These are phyloP conservation scores for Aelia acuminata DNA, from an alignment of 2,888 invertebrate genomes.

Conservation along the genomic window DNA sequence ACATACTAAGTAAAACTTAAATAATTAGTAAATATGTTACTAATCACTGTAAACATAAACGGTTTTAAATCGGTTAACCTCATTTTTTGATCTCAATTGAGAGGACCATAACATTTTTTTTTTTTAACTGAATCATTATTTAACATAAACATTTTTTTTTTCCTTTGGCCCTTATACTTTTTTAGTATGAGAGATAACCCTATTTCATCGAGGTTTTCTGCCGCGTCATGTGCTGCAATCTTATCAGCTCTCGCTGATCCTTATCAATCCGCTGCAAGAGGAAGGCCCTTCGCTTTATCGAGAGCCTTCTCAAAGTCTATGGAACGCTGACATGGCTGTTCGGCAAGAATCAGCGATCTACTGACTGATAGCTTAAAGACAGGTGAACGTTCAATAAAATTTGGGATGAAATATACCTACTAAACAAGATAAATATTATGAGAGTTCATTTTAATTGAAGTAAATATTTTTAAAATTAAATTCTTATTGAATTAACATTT, in stretches of 20 bases:
- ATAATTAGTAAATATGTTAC: no score
- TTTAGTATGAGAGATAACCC: not conserved
- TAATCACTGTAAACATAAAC: no score
- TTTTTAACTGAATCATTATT: not conserved
- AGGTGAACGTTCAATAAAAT: not conserved
- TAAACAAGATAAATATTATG: no score
- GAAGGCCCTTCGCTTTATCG: not conserved
- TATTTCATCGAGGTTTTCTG: not conserved
- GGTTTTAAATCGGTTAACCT: no score
- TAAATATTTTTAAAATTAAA: no score
- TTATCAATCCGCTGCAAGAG: not conserved
- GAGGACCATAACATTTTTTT: no score
- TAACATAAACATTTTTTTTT: not conserved
- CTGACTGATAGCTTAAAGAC: not conserved
- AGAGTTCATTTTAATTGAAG: no score
- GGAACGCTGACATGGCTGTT: not conserved
- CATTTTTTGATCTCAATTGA: no score
- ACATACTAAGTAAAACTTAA: no score
- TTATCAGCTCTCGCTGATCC: slow-evolving; percentile 19
- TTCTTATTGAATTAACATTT: no score
- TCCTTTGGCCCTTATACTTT: no score
- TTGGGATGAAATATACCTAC: not conserved
- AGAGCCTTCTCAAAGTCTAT: not conserved
- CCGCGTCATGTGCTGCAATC: not conserved
- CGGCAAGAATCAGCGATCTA: not conserved